These are phyloP conservation scores for Scrobipalpa atriplicella DNA, from an alignment of 2,888 invertebrate species.

Conservation along the genomic window DNA sequence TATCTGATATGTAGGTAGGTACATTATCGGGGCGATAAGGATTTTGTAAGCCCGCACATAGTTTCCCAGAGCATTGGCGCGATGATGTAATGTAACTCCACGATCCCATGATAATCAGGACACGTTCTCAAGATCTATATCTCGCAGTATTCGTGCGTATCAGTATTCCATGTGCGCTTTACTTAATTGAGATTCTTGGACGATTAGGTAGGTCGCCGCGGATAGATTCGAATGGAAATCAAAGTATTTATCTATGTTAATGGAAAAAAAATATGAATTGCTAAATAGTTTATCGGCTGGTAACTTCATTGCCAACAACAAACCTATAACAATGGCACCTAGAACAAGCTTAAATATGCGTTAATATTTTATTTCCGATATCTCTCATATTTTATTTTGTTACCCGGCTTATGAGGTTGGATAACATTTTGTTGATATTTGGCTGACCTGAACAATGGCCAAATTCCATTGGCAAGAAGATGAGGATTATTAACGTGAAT, in stretches of 20 bases:
- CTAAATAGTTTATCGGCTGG: too few relatives aligned
- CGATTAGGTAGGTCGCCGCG: constrained; percentile 22
- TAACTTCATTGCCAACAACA: too few relatives aligned
- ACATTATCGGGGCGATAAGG: not conserved
- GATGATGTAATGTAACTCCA: constrained; percentile 46
- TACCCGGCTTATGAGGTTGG: too few relatives aligned
- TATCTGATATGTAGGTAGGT: constrained; percentile 9
- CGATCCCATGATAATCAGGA: constrained; percentile 44
- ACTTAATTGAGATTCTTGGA: constrained; percentile 20
- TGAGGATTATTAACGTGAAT: too few relatives aligned
- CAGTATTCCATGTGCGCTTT: constrained; percentile 24
- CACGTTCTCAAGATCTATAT: constrained; percentile 38
- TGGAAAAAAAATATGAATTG: not conserved
- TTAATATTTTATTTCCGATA: too few relatives aligned
- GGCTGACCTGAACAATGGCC: too few relatives aligned
- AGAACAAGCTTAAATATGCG: too few relatives aligned
- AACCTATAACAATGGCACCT: too few relatives aligned
- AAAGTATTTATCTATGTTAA: not conserved
- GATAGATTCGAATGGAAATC: constrained; percentile 9
- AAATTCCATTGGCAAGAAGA: too few relatives aligned
- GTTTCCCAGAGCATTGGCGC: constrained; percentile 11
- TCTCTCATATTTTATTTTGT: too few relatives aligned
- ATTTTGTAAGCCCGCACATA: constrained; percentile 30
- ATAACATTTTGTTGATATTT: too few relatives aligned
- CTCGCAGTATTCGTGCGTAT: constrained; percentile 30